Percentiles rank a stretch among this genome's conserved stretches.
Conservation (phyloP, 1,140 invertebrate genomes). For the Solen grandis region DNA sequence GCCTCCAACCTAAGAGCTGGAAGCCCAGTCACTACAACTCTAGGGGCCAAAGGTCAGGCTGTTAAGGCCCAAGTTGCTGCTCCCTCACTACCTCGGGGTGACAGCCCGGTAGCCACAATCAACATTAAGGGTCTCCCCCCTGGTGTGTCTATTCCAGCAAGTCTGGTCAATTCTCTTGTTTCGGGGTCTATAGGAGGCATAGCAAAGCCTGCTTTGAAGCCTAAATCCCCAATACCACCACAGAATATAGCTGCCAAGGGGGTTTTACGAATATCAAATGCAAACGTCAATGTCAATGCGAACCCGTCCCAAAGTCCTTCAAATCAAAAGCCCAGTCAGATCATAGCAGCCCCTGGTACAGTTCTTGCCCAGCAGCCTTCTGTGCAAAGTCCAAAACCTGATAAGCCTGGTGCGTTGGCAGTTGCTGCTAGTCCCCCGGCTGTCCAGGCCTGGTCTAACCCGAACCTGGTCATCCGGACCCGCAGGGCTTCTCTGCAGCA, state of each 20-base stretch:
- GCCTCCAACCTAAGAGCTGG: slow-evolving; percentile 20
- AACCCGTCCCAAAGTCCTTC: background rate
- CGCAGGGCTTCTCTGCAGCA: slow-evolving; percentile 78
- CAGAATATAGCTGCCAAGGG: background rate
- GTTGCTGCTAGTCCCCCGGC: slow-evolving; percentile 3
- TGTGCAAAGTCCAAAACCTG: too few relatives aligned
- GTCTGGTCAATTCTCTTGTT: slow-evolving; percentile 47
- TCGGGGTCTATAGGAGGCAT: slow-evolving; percentile 51
- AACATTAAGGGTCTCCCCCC: slow-evolving; percentile 53
- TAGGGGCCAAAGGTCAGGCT: background rate
- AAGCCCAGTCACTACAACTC: background rate
- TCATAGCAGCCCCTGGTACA: background rate
- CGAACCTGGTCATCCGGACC: slow-evolving; percentile 82
- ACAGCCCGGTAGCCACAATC: slow-evolving; percentile 46
- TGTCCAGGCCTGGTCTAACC: slow-evolving; percentile 81
- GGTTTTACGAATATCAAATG: background rate
- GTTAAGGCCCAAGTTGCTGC: background rate
- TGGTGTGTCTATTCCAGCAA: slow-evolving; percentile 42
- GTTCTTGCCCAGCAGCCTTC: background rate
- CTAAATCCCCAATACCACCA: background rate
- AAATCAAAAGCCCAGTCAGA: too few relatives aligned
- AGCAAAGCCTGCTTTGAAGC: slow-evolving; percentile 12
- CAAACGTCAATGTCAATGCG: background rate
- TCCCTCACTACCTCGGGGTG: background rate
- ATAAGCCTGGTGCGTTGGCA: background rate